Percentiles rank a stretch among this genome's conserved stretches.
These are phyloP conservation scores for Falco naumanni DNA, from an alignment of 2,797 vertebrate genomes.

Conservation along the genomic window DNA sequence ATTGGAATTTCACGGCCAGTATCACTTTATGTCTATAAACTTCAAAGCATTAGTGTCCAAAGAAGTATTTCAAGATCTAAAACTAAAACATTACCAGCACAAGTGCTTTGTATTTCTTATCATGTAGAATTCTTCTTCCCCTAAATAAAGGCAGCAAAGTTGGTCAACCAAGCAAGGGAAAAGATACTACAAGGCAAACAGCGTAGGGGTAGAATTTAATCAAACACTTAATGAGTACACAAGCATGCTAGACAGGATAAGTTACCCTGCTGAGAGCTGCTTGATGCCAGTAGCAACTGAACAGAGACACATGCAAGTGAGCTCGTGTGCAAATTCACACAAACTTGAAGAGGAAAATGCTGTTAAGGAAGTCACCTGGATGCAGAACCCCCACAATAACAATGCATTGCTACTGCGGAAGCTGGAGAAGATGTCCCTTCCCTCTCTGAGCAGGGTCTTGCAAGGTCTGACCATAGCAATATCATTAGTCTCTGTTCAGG, in stretches of 20 bases:
- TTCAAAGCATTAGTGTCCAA: background rate
- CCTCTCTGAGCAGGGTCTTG: background rate
- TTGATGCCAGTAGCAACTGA: background rate
- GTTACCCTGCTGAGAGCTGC: background rate
- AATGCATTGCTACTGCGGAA: rapidly evolving
- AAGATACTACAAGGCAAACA: background rate
- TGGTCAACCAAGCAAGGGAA: background rate
- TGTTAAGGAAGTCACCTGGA: background rate
- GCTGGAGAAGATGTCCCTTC: background rate
- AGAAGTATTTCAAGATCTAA: background rate
- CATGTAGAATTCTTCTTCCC: background rate
- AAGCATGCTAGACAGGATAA: background rate
- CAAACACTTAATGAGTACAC: background rate
- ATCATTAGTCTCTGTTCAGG: background rate
- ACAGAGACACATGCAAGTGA: background rate
- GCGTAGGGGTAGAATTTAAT: background rate
- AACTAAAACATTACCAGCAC: background rate
- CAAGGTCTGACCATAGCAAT: background rate
- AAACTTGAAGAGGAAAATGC: background rate
- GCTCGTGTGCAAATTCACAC: background rate
- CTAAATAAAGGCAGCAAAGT: background rate
- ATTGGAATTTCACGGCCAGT: background rate
- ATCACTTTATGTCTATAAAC: background rate
- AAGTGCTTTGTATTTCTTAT: background rate
- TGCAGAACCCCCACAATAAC: background rate